phyloP scores from a whole-genome alignment of 2,113 vertebrate species.

The Gallinago undulata region DNA sequence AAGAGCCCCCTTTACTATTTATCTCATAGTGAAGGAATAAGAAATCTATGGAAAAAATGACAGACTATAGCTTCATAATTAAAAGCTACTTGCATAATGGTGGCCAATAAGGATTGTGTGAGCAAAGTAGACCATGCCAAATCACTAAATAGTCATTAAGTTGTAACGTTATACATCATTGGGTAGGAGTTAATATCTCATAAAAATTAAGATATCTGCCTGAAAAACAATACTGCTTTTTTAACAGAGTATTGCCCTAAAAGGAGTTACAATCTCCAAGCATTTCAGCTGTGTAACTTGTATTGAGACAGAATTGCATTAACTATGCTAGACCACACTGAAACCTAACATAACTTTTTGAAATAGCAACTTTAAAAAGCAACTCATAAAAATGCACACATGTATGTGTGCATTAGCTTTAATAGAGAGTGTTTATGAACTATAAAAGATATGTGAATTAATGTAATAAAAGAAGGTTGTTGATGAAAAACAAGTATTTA shows the following conservation, averaged over 20 bases:
- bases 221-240: neutral
- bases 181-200: neutral
- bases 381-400: neutral
- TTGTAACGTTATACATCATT: neutral
- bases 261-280: neutral
- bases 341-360: neutral
- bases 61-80: neutral
- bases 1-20: neutral
- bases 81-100: neutral
- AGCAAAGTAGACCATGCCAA: neutral
- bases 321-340: neutral
- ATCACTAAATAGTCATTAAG: neutral
- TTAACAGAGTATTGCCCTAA: neutral
- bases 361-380: neutral
- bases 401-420: neutral
- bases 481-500: constrained; percentile 33
- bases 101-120: neutral
- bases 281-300: neutral
- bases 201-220: neutral
- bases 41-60: neutral
- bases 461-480: neutral
- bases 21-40: neutral
- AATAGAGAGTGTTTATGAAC: constrained; percentile 22
- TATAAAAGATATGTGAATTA: constrained; percentile 3
- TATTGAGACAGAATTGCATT: neutral